Percentiles rank a stretch among this genome's conserved stretches.
phyloP scores from a whole-genome alignment of 2,888 invertebrate genomes.

The Argyresthia goedartella region DNA sequence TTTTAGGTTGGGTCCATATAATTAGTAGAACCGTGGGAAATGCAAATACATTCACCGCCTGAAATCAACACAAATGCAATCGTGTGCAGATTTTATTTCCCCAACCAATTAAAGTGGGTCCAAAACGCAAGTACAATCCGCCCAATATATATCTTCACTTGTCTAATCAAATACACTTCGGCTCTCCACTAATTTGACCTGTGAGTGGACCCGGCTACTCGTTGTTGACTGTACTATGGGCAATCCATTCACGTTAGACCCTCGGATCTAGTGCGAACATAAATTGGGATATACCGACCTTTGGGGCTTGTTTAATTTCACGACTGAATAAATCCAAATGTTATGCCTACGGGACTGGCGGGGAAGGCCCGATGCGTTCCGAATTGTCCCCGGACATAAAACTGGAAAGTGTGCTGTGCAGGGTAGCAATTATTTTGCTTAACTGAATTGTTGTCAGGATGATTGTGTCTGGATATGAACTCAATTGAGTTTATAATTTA shows the following conservation, averaged over 20 bases:
- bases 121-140: no score
- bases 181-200: no score
- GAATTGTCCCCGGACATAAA: not conserved
- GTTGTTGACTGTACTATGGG: not conserved
- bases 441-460: not conserved
- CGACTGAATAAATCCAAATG: constrained; percentile 68
- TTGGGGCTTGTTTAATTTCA: constrained; percentile 65
- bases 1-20: no score
- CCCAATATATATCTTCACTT: no score
- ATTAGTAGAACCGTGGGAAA: no score
- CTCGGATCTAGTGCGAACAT: constrained; percentile 63
- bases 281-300: constrained; percentile 59
- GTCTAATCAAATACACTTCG: no score
- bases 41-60: no score
- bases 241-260: constrained; percentile 19
- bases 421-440: not conserved
- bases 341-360: constrained; percentile 14
- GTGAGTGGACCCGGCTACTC: not conserved
- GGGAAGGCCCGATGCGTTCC: not conserved
- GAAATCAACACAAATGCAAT: not conserved
- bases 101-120: not conserved
- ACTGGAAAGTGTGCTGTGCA: not conserved
- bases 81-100: not conserved
- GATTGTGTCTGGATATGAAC: not conserved
- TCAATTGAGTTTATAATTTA: no score